Percentiles rank a stretch among this genome's conserved stretches.
Evolutionary conservation across 2,113 vertebrate species (phyloP).

Genomic region (Malaclemys terrapin): DNA sequence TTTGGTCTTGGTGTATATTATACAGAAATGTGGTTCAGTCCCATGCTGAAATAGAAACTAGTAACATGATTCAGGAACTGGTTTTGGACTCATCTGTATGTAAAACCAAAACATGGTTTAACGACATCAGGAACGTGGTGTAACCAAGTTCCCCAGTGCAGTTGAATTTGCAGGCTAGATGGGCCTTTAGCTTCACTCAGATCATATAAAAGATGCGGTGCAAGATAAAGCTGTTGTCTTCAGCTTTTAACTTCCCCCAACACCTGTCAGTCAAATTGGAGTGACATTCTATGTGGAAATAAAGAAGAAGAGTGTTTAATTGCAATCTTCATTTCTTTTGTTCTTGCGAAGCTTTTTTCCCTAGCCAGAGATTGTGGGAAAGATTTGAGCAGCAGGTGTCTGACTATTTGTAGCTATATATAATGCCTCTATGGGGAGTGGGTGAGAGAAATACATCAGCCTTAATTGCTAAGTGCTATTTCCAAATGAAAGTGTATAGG

Average conservation of each 20-base stretch:
- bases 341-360: background rate
- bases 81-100: background rate
- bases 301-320: background rate
- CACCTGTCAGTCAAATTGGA: background rate
- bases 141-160: background rate
- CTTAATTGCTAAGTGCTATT: background rate
- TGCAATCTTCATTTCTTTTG: background rate
- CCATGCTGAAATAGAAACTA: background rate
- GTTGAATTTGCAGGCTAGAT: background rate
- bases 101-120: background rate
- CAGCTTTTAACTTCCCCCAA: background rate
- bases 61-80: background rate
- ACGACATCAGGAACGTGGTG: background rate
- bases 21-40: background rate
- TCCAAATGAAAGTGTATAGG: background rate
- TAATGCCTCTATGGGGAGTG: background rate
- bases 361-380: background rate
- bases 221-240: background rate
- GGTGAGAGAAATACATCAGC: background rate
- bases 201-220: background rate
- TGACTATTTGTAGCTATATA: background rate
- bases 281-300: background rate
- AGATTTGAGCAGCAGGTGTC: conserved; percentile 41
- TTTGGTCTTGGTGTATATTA: background rate
- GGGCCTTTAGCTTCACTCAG: background rate